Percentiles rank a stretch among this genome's conserved stretches.
Evolutionary conservation across 2,113 vertebrate species (phyloP).

Genomic region (Zootoca vivipara): DNA sequence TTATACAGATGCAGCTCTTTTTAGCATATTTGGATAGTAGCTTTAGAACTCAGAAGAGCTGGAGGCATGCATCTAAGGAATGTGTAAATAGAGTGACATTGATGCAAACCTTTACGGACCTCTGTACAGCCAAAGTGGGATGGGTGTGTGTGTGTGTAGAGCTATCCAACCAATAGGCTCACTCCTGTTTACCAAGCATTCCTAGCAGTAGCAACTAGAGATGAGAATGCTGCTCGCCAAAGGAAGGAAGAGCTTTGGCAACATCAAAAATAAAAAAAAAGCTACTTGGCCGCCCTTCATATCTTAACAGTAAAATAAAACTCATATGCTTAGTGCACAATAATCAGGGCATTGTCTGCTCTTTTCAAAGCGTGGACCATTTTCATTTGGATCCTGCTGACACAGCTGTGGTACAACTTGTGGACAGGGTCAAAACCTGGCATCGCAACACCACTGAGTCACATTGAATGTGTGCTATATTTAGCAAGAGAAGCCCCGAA

Average conservation of each 20-base stretch:
- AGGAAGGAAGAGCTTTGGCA: background rate
- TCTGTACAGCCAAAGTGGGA: background rate
- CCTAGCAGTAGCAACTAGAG: background rate
- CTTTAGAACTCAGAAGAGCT: constrained; percentile 4
- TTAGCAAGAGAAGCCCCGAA: background rate
- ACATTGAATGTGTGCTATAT: background rate
- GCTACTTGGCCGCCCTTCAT: background rate
- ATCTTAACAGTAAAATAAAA: background rate
- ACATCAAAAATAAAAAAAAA: background rate
- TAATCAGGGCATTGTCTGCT: background rate
- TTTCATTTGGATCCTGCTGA: background rate
- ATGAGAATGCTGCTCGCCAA: background rate
- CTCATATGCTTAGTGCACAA: background rate
- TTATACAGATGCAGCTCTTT: constrained; percentile 53
- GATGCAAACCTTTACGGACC: constrained; percentile 33
- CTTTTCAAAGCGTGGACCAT: background rate
- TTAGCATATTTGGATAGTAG: constrained; percentile 32
- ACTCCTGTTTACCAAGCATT: background rate
- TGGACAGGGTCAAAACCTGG: background rate
- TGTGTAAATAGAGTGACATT: constrained; percentile 17
- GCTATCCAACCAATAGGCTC: background rate
- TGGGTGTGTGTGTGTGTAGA: too few species aligned
- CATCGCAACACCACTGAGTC: background rate
- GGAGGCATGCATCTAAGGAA: constrained; percentile 49
- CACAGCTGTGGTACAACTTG: background rate